Evolutionary conservation across 2,797 vertebrate genomes (phyloP), one percentile per base, ranked within the genome.

Genomic region (Nothura maculosa): DNA sequence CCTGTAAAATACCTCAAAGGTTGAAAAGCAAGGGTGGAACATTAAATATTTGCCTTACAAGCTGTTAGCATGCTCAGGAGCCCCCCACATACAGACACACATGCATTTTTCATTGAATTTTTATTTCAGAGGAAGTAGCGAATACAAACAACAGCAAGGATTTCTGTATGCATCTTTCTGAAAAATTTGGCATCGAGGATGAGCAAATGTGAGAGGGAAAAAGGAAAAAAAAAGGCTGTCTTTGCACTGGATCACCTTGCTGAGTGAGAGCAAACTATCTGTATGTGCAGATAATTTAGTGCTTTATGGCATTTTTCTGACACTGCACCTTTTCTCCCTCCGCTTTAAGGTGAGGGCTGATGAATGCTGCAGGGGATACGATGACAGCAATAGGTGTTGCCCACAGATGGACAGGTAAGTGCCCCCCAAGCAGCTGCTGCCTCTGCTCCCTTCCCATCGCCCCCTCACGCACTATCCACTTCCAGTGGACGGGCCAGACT

Each of bases 311-410:
- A 3, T 34, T 75, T 60, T n/a, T 14, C 10, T 6, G 27, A 15
- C 9, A 12, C 80, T 89, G 60, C 79, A 55, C 28, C 15, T 87
- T 81, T 86, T 68, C 4, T 67, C 47, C 86, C 30, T 54, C 24
- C 32, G 18, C 73, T 72, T 87, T 42, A 90, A 85, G 50, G 36
- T 3, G 1, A 84, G 74, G 54, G 25, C 42, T 60, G 48, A 81
- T 54, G 63, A 16, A 60, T 1, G 3, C 47, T 83, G 34, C 27
- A 86, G 80, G 77, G 91, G 67, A 73, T 91, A 48, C 43, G 66
- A 58, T 50, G 66, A 89, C 55, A 81, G 81, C 67, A 70, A 77
- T 72, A 92, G 58, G 25, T 82, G 32, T 16, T 85, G 36, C n/a
- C 68, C 83, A 45, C 81, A 60, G 54, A 82, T 34, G 70, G 36